Evolutionary conservation across 1,140 invertebrate genomes (phyloP).

Genomic region (Zaprionus tsacasi): DNA sequence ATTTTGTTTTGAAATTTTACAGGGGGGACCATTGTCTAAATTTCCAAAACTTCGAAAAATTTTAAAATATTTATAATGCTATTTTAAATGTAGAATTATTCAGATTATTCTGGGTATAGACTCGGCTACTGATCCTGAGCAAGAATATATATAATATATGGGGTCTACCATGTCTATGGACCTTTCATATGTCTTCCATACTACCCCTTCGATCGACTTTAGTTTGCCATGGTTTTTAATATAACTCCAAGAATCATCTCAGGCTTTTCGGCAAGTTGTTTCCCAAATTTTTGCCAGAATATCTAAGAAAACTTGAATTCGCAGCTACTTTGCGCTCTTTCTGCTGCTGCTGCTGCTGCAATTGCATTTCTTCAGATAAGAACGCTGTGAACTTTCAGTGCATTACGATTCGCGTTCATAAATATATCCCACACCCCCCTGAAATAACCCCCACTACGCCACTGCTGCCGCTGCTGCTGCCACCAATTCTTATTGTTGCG

Average conservation of each 20-base stretch:
- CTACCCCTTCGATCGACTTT: no score
- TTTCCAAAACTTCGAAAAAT: no score
- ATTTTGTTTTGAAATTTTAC: no score
- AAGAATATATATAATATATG: no score
- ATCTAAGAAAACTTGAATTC: conserved; percentile 40
- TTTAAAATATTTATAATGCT: no score
- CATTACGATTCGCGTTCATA: conserved; percentile 70
- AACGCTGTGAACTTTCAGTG: conserved; percentile 40
- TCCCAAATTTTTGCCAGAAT: background rate
- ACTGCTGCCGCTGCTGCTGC: background rate
- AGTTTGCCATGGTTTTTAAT: background rate
- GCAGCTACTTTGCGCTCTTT: background rate
- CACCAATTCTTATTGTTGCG: conserved; percentile 32
- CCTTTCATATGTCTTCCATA: no score
- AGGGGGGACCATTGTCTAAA: no score
- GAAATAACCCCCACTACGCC: background rate
- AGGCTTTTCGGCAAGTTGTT: background rate
- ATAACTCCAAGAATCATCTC: background rate
- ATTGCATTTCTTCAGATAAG: conserved; percentile 44
- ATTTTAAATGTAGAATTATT: no score
- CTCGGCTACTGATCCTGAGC: no score
- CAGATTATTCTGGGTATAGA: no score
- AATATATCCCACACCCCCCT: conserved; percentile 33
- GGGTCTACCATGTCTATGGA: no score
- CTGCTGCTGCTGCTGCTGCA: conserved; percentile 14